Evolutionary conservation across 2,888 invertebrate species (phyloP), one percentile per base, ranked within the genome.

Genomic region (Teinopalpus imperialis): DNA sequence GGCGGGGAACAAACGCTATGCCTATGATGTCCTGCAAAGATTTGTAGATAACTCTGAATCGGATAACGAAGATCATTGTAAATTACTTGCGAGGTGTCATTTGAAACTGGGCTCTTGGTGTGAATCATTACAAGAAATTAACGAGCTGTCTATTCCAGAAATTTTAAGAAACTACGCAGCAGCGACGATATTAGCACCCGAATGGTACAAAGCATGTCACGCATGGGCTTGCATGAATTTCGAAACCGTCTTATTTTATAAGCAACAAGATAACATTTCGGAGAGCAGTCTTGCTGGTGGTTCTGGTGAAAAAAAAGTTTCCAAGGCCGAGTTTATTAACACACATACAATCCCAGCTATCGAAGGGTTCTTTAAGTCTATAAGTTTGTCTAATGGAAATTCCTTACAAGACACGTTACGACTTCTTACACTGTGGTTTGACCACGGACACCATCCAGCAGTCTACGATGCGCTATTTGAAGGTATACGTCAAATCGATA

Each of bases 161-260:
- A 93, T 93, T 40, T 67, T 95, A 12, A 89, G 93, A 39, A 95
- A 94, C 68, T 98, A 95, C 73, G 90, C 92, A 20, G 91, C 93
- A 1, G 97, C 98, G 0, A 96, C 95, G 0, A 93, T 95, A 56
- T 93, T 95, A 56, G 96, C 97, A 61, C 92, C 93, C 0, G 92
- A 93, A 27, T 99, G 98, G 97, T 97, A 97, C 72, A 97, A 97
- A 85, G 99, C 99, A 0, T 99, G 99, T 95, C 99, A 99, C 80
- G 93, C 97, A 0, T 98, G 97, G 93, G 99, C 99, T 0, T 97
- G 97, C 68, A 98, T 98, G 92, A 98, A 99, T 81, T 99, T 98
- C 69, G 98, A 98, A 82, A 96, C 98, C 0, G 96, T 97, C 0
- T 59, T 92, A 5, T 91, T 91, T 54, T 91, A 91, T 59, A 91